Percentiles rank a stretch among this genome's conserved stretches.
Evolutionary conservation across 2,797 vertebrate species (phyloP).

Genomic region (Micropoecilia bifurca): DNA sequence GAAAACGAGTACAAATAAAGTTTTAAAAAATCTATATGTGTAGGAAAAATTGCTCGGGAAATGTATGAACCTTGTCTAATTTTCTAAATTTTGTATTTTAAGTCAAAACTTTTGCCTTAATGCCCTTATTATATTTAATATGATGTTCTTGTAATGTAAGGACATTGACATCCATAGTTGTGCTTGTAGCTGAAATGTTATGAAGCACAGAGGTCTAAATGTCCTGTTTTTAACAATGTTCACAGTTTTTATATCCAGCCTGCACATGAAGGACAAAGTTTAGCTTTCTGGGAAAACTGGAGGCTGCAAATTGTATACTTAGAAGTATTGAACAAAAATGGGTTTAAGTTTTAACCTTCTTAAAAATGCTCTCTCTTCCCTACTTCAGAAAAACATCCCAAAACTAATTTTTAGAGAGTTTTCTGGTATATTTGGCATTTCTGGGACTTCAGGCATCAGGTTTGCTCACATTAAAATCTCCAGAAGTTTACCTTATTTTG

Average conservation of each 20-base stretch:
- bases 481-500: too few species aligned
- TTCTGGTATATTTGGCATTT: too few species aligned
- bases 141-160: background rate
- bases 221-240: background rate
- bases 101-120: conserved; percentile 8
- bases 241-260: background rate
- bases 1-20: background rate
- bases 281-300: background rate
- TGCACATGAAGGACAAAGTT: background rate
- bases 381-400: too few species aligned
- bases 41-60: background rate
- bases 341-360: background rate
- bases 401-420: too few species aligned
- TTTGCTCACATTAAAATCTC: too few species aligned
- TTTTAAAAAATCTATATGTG: background rate
- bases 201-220: background rate
- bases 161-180: background rate
- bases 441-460: too few species aligned
- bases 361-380: too few species aligned
- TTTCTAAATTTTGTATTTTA: background rate
- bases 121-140: background rate
- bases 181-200: background rate
- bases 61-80: conserved; percentile 13
- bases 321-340: background rate
- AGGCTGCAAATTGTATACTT: background rate